Conservation (phyloP, 1,140 invertebrate genomes). For the Pinna nobilis region DNA sequence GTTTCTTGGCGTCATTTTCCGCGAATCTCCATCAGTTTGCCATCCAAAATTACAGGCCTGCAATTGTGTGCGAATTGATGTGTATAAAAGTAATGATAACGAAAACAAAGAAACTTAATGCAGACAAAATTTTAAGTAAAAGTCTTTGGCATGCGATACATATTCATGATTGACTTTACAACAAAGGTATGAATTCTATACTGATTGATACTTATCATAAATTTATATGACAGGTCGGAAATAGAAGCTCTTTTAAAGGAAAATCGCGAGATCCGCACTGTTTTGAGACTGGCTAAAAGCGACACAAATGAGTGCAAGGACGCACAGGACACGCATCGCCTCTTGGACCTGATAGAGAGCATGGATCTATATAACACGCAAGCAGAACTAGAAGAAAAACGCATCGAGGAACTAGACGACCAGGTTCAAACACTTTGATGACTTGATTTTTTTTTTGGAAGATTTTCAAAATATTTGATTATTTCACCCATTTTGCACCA, state of each 20-base stretch:
- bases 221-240: conserved; percentile 34
- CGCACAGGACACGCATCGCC: conserved; percentile 34
- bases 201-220: neutral
- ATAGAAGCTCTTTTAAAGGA: conserved; percentile 50
- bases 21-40: neutral
- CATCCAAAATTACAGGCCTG: neutral
- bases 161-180: neutral
- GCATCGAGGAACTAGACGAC: conserved; percentile 48
- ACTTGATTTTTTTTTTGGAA: neutral
- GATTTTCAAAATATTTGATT: neutral
- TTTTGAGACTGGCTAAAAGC: conserved; percentile 49
- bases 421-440: conserved; percentile 33
- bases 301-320: conserved; percentile 51
- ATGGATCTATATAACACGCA: conserved; percentile 39
- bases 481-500: too few relatives aligned
- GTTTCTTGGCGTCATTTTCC: too few relatives aligned
- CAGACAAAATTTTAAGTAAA: neutral
- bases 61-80: neutral
- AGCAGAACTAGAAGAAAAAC: conserved; percentile 50
- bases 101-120: neutral
- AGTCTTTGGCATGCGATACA: too few relatives aligned
- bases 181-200: neutral
- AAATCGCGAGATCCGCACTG: conserved; percentile 51
- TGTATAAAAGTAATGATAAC: neutral
- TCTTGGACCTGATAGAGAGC: conserved; percentile 42